phyloP scores from a whole-genome alignment of 1,140 invertebrate species.

The Drosophila truncata region DNA sequence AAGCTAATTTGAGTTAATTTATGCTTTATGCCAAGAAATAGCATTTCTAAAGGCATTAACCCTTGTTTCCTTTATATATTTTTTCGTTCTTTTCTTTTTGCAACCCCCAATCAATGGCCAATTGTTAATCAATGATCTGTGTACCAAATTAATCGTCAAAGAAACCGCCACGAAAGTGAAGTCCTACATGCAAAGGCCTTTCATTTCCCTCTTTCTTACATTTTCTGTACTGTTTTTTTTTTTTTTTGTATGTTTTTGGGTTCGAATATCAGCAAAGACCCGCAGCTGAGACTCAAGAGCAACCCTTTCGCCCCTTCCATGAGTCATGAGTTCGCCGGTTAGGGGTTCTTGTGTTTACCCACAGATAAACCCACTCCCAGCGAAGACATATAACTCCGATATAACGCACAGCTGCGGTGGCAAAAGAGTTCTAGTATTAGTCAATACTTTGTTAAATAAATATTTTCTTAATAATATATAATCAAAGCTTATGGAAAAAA shows the following conservation, averaged over 20 bases:
- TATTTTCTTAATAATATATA: neutral
- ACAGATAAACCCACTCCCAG: slow-evolving; percentile 55
- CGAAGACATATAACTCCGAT: slow-evolving; percentile 6
- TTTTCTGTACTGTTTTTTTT: slow-evolving; percentile 3
- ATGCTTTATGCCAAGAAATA: neutral
- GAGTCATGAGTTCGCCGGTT: slow-evolving; percentile 29
- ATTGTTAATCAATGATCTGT: slow-evolving; percentile 76
- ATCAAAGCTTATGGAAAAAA: too few relatives aligned
- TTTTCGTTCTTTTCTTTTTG: too few relatives aligned
- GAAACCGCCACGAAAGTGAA: slow-evolving; percentile 54
- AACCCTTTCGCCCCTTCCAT: slow-evolving; percentile 31
- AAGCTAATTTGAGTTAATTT: slow-evolving; percentile 10
- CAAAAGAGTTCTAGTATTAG: slow-evolving; percentile 10
- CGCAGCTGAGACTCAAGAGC: slow-evolving; percentile 31
- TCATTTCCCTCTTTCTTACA: neutral
- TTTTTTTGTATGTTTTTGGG: slow-evolving; percentile 15
- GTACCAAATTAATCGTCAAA: slow-evolving; percentile 65
- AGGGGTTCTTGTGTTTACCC: slow-evolving; percentile 61
- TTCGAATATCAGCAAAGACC: slow-evolving; percentile 30
- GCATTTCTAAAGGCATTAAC: neutral
- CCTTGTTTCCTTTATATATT: neutral
- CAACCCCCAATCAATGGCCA: slow-evolving; percentile 63
- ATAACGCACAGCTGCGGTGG: neutral
- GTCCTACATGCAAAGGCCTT: slow-evolving; percentile 42
- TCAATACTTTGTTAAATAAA: neutral